A percentile compares a stretch with the other conserved stretches of the same genome.
These are phyloP conservation scores for Chromoteleia sp. DNA, from an alignment of 2,888 invertebrate species.

Conservation along the genomic window DNA sequence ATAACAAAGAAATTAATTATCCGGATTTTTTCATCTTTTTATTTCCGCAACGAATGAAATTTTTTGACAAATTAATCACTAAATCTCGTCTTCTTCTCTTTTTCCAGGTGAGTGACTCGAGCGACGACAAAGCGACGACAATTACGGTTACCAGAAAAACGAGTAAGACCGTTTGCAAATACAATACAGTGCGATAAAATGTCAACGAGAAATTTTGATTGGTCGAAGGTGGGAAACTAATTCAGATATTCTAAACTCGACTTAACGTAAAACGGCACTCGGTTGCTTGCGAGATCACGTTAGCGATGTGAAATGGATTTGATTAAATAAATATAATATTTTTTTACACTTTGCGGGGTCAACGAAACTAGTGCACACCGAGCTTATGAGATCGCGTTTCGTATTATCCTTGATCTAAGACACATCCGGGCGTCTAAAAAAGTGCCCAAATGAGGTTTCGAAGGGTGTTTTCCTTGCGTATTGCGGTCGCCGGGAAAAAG, in stretches of 20 bases:
- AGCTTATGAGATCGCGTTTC: conserved; percentile 20
- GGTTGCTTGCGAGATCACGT: neutral
- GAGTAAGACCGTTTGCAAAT: conserved; percentile 12
- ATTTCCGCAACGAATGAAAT: conserved; percentile 1
- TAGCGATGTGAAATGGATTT: neutral
- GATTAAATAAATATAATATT: conserved; percentile 19
- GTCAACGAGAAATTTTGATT: neutral
- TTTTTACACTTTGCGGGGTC: neutral
- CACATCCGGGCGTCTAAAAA: conserved; percentile 5
- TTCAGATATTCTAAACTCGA: neutral
- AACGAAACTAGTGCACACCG: neutral
- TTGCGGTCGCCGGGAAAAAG: conserved; percentile 8
- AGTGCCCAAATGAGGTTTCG: conserved; percentile 31
- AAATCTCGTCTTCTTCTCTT: conserved; percentile 1
- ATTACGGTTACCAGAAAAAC: too few relatives aligned
- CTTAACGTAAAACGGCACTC: neutral
- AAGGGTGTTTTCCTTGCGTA: conserved; percentile 15
- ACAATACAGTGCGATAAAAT: neutral
- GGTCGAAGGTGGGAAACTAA: neutral
- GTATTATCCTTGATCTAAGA: conserved; percentile 20
- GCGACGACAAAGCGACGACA: neutral
- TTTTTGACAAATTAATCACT: conserved; percentile 16
- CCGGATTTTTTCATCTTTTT: neutral
- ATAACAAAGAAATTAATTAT: conserved; percentile 18
- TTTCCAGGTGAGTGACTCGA: conserved; percentile 23